Conservation (phyloP, 2,888 invertebrate species). For the Prionchulus punctatus region DNA sequence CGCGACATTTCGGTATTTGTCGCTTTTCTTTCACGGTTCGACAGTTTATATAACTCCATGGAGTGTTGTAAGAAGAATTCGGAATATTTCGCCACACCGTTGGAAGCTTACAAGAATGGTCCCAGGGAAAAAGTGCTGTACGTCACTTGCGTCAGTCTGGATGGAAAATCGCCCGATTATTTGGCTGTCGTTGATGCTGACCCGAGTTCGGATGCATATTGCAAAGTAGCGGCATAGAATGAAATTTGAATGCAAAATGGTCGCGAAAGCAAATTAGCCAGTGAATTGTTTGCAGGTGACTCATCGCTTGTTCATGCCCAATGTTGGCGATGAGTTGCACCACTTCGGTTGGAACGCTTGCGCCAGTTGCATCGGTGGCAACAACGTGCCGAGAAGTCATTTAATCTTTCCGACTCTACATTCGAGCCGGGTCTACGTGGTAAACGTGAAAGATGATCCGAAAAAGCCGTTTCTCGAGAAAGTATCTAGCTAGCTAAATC, state of each 20-base stretch:
- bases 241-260: neutral
- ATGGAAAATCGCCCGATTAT: conserved; percentile 57
- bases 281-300: conserved; percentile 65
- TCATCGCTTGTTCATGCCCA: conserved; percentile 59
- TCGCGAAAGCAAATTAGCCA: too few relatives aligned
- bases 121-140: conserved; percentile 70
- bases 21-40: too few relatives aligned
- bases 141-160: conserved; percentile 58
- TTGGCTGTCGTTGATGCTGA: conserved; percentile 79
- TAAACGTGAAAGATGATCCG: conserved; percentile 46
- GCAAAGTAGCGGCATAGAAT: conserved; percentile 46
- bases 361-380: conserved; percentile 56
- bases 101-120: conserved; percentile 59
- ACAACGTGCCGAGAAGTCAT: conserved; percentile 49
- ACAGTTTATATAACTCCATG: too few relatives aligned
- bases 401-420: conserved; percentile 64
- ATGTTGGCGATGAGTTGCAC: conserved; percentile 70
- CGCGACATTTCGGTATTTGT: too few relatives aligned
- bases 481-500: neutral
- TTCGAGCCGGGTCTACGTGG: conserved; percentile 62
- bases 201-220: conserved; percentile 63
- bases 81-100: too few relatives aligned
- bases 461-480: neutral
- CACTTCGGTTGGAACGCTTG: conserved; percentile 95
- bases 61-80: too few relatives aligned